These are phyloP conservation scores for Oryctes rhinoceros DNA, from an alignment of 1,140 invertebrate genomes.

Conservation along the genomic window DNA sequence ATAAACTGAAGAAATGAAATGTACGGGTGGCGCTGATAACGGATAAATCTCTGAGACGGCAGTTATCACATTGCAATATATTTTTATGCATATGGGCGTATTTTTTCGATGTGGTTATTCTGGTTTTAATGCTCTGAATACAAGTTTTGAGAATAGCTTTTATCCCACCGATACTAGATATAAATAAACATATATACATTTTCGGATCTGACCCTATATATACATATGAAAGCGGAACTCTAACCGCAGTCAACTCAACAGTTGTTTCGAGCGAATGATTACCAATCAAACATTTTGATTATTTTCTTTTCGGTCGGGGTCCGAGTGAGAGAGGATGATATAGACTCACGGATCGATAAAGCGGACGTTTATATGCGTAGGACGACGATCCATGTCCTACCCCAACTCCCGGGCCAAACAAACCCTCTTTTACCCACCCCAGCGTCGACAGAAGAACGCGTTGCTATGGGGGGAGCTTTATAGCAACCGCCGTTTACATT, in stretches of 20 bases:
- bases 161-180: neutral
- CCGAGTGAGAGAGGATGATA: conserved; percentile 15
- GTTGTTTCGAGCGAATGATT: conserved; percentile 26
- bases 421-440: conserved; percentile 45
- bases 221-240: conserved; percentile 26
- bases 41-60: too few relatives aligned
- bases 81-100: too few relatives aligned
- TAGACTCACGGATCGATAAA: conserved; percentile 46
- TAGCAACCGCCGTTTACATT: conserved; percentile 43
- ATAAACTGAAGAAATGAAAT: too few relatives aligned
- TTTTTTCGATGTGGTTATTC: too few relatives aligned
- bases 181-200: neutral
- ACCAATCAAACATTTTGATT: conserved; percentile 25
- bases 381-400: conserved; percentile 49
- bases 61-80: too few relatives aligned
- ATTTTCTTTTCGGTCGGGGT: conserved; percentile 16
- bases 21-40: too few relatives aligned
- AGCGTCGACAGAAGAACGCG: conserved; percentile 41
- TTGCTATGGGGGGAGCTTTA: conserved; percentile 46
- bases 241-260: conserved; percentile 27
- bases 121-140: too few relatives aligned
- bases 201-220: neutral
- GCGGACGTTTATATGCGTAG: conserved; percentile 48
- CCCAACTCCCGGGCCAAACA: conserved; percentile 51
- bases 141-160: neutral